Base-by-base conservation (phyloP, 2,113 vertebrate genomes). In the Elephas maximus region DNA sequence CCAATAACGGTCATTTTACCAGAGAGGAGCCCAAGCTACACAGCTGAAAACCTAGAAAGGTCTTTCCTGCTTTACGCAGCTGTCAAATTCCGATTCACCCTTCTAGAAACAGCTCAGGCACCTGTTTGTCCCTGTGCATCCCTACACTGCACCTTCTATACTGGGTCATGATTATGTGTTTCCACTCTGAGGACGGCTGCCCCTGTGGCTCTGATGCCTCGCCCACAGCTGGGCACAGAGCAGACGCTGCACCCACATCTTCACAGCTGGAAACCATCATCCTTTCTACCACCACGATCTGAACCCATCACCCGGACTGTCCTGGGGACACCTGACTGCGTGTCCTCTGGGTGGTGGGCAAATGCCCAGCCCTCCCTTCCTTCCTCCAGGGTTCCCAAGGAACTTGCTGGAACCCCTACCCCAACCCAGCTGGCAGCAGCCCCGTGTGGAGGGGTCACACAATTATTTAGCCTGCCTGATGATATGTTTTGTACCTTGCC, bases 291-390 rank as follows among this genome's bases (percentile, higher is more conserved):
- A 24, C 20, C 74, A 71, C 44, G 37, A 1, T 69, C 63, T 41
- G n/a, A 73, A 28, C 62, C 76, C 41, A 2, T 33, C 53, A 26
- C 24, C 37, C 62, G 60, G 67, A 83, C 82, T 53, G 44, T 51
- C 37, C 17, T 18, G 48, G 51, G 24, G 30, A 24, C 24, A 3
- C 6, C 20, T 1, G 5, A 41, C 33, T 0, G 0, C 65, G 3
- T 33, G 11, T 62, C 73, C 73, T 57, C 85, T 51, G 57, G 69
- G 14, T 57, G 24, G 20, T 1, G n/a, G 67, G 18, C 11, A 30
- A 84, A 60, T 3, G 5, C 18, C 48, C 11, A 57, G 82, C 8
- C 41, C 69, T 63, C 33, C 33, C 28, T 77, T 82, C 62, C 28
- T 77, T 87, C 60, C 92, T 83, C 23, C 63, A 20, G 69, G n/a